Evolutionary conservation across 2,888 invertebrate genomes (phyloP).

Genomic region (Mycogona germanica): DNA sequence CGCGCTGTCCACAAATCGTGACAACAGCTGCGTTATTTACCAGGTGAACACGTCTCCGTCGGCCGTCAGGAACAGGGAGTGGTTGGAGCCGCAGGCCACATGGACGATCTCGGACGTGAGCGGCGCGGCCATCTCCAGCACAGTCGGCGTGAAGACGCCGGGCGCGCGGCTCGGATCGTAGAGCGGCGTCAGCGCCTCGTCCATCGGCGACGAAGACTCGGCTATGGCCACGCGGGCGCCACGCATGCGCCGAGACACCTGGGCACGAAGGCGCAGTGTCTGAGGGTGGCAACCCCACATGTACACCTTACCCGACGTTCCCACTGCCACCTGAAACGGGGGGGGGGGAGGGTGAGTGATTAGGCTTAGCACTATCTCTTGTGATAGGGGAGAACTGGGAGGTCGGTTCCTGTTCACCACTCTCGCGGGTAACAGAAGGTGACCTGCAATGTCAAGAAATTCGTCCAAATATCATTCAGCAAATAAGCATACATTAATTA

Average conservation of each 20-base stretch:
- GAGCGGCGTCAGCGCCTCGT: not conserved
- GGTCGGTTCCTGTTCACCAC: no score
- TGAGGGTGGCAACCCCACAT: conserved; percentile 69
- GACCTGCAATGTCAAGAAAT: no score
- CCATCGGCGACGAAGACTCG: not conserved
- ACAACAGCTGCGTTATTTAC: no score
- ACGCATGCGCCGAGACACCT: conserved; percentile 46
- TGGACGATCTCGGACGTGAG: conserved; percentile 50
- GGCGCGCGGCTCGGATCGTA: not conserved
- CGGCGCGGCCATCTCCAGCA: conserved; percentile 48
- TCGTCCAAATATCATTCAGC: no score
- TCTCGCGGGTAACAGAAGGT: no score
- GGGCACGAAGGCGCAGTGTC: conserved; percentile 51
- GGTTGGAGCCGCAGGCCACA: conserved; percentile 60
- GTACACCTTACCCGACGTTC: conserved; percentile 49
- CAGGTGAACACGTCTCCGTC: conserved; percentile 62
- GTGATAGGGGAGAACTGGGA: no score
- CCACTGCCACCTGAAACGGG: conserved; percentile 47
- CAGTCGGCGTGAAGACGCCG: conserved; percentile 41
- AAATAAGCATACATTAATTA: no score
- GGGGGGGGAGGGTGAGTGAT: not conserved
- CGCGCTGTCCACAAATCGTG: no score
- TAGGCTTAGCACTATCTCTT: no score
- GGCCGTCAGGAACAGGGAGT: conserved; percentile 59
- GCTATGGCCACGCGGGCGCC: conserved; percentile 28